Base-by-base conservation (phyloP, 2,113 vertebrate genomes). In the Meles meles region DNA sequence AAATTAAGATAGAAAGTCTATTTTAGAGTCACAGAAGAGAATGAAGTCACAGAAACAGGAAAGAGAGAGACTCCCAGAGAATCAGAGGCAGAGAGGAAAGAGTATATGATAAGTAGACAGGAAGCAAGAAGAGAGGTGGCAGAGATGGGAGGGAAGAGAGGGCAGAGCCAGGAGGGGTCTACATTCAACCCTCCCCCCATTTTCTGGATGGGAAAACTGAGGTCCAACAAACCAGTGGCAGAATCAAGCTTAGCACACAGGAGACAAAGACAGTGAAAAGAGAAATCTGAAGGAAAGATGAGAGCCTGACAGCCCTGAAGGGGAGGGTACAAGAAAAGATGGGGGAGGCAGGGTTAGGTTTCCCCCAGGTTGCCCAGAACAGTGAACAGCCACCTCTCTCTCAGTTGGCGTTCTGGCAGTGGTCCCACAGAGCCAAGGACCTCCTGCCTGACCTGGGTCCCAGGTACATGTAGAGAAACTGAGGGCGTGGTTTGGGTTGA, bases 1-100 rank as follows among this genome's bases (percentile, higher is more conserved):
- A 94, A 82, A 20, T 89, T 80, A 63, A 88, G 69, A 69, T 39
- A 61, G 83, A 59, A 90, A 95, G 55, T n/a, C 77, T 37, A 72
- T 55, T 44, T 84, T 6, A 29, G 74, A 90, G 88, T 44, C 25
- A 17, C 25, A 76, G 72, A 44, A 76, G 27, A 76, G 25, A 69
- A 61, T 42, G 55, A 81, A 96, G 47, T 76, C 55, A 37, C 13
- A 87, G 63, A 3, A 65, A 96, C 47, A 72, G 37, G 74, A 92
- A 71, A 6, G 14, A 83, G 44, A 39, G 65, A 81, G 17, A 11
- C 5, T 11, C 14, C 2, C 59, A 80, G 63, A 90, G 27, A 80
- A 59, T 10, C 18, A 65, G 81, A 95, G 23, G 42, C 79, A 79
- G 59, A 79, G 21, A 72, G 29, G 77, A 77, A 74, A 49, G 9